Percentiles rank a stretch among this genome's conserved stretches.
phyloP scores from a whole-genome alignment of 2,888 invertebrate species.

The Cyclophora albipunctata region DNA sequence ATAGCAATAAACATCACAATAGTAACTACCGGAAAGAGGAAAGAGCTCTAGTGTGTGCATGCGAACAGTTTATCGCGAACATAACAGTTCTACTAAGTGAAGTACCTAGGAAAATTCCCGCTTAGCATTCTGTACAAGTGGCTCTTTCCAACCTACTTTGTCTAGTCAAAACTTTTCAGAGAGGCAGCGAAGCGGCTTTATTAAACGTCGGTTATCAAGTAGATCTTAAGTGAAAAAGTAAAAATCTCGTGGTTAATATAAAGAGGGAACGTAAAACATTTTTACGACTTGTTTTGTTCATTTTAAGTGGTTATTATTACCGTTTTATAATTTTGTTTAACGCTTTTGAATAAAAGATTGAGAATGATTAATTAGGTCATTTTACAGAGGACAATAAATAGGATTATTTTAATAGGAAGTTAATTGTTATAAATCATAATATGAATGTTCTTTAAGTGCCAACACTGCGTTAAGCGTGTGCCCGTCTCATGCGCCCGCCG shows the following conservation, averaged over 20 bases:
- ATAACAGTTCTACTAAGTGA: constrained; percentile 9
- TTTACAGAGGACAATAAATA: too few species aligned
- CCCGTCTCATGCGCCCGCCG: too few species aligned
- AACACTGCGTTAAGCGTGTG: too few species aligned
- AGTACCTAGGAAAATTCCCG: constrained; percentile 14
- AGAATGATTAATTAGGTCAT: too few species aligned
- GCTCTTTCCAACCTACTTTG: constrained; percentile 35
- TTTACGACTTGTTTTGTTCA: constrained; percentile 16
- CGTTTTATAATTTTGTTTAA: too few species aligned
- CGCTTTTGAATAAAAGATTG: too few species aligned
- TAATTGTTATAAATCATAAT: too few species aligned
- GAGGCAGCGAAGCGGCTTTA: constrained; percentile 32
- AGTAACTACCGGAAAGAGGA: too few species aligned
- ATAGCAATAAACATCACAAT: too few species aligned
- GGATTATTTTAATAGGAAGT: too few species aligned
- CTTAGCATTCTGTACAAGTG: constrained; percentile 33
- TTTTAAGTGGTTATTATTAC: constrained; percentile 10
- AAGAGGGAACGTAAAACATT: background rate
- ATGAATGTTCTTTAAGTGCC: too few species aligned
- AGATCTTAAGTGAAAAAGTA: constrained; percentile 23
- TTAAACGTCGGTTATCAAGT: constrained; percentile 30
- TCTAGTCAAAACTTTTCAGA: constrained; percentile 38
- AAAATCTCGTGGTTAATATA: constrained; percentile 11
- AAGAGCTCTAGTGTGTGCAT: background rate
- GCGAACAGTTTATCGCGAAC: background rate